Evolutionary conservation across 2,888 invertebrate genomes (phyloP).

Genomic region (Capitulum mitella): DNA sequence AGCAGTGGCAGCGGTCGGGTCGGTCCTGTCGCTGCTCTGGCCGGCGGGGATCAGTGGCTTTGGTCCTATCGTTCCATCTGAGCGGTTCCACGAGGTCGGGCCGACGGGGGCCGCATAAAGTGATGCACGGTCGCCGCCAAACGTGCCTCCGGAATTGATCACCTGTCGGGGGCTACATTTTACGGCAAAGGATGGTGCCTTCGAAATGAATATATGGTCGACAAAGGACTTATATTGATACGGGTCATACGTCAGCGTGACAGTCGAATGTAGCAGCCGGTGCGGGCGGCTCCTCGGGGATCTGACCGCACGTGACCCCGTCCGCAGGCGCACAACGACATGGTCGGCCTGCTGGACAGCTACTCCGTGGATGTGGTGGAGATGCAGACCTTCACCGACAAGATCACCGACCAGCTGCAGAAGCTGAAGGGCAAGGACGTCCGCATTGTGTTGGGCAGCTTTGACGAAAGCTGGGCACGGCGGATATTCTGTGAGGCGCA

Average conservation of each 20-base stretch:
- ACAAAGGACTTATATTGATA: neutral
- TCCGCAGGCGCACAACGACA: conserved; percentile 70
- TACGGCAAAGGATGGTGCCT: neutral
- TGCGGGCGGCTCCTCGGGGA: neutral
- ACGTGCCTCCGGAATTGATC: neutral
- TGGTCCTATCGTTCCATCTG: neutral
- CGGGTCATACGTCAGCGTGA: neutral
- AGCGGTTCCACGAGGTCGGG: neutral
- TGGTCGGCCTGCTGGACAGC: conserved; percentile 76
- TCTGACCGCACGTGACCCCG: neutral
- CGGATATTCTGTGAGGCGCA: conserved; percentile 81
- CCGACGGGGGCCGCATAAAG: no score
- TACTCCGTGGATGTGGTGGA: conserved; percentile 74
- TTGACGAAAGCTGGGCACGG: conserved; percentile 88
- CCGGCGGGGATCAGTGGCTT: no score
- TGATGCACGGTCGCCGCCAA: neutral
- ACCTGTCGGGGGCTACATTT: neutral
- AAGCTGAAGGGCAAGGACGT: conserved; percentile 85
- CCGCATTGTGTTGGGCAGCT: conserved; percentile 89
- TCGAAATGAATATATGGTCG: conserved; percentile 1
- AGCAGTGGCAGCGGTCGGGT: no score
- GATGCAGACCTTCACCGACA: conserved; percentile 85
- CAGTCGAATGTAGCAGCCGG: no score
- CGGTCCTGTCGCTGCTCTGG: no score
- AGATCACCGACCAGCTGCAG: conserved; percentile 67